Evolutionary conservation across 1,140 invertebrate species (phyloP).

Genomic region (Drosophila athabasca): DNA sequence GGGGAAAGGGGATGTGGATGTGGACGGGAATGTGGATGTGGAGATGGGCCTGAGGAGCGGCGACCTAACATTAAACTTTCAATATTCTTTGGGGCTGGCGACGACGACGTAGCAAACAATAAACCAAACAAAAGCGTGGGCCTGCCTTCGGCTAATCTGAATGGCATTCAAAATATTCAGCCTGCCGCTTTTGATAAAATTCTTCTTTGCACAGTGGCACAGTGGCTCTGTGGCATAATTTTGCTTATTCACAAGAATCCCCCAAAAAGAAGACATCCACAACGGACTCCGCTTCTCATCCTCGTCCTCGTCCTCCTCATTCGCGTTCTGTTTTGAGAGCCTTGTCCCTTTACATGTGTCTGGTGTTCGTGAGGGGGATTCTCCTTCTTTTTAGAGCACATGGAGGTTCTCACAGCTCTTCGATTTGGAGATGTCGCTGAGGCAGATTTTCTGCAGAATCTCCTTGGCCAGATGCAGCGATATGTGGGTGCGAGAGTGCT

Average conservation of each 20-base stretch:
- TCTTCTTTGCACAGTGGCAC: constrained; percentile 23
- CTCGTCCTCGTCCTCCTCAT: neutral
- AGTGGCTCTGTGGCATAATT: constrained; percentile 10
- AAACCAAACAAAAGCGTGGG: constrained; percentile 5
- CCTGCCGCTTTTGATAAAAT: constrained; percentile 44
- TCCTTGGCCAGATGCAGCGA: constrained; percentile 90
- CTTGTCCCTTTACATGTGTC: too few species aligned
- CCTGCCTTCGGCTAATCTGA: constrained; percentile 16
- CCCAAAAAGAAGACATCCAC: constrained; percentile 8
- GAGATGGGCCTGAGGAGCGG: neutral
- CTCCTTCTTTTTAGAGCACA: constrained; percentile 87
- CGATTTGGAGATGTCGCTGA: constrained; percentile 93
- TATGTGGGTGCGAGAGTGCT: constrained; percentile 87
- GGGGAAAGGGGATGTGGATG: neutral
- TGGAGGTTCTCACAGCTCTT: constrained; percentile 96
- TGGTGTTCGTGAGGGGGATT: too few species aligned
- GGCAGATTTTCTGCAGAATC: constrained; percentile 93
- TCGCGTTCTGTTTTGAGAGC: too few species aligned
- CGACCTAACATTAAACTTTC: constrained; percentile 36
- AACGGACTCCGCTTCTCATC: constrained; percentile 9
- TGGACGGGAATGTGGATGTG: neutral
- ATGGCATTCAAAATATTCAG: constrained; percentile 44
- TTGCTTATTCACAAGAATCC: constrained; percentile 7
- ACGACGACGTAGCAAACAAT: constrained; percentile 23
- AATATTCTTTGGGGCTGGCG: constrained; percentile 26